Evolutionary conservation across 1,140 invertebrate species (phyloP), one percentile per base, ranked within the genome.

Genomic region (Vanessa atalanta): DNA sequence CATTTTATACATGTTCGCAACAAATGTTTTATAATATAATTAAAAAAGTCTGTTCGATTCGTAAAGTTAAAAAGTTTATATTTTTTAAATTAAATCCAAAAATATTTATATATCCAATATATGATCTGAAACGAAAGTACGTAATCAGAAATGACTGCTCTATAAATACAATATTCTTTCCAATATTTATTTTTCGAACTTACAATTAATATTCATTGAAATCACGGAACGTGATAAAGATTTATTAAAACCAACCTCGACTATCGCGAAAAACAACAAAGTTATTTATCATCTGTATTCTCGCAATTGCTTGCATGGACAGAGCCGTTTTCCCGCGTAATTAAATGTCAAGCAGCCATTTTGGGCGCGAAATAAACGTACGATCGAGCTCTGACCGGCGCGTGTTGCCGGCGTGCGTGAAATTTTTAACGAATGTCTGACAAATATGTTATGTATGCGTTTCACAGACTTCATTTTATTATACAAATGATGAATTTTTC

Each of bases 261-360:
- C 57, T 61, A 61, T n/a, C 13, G 64, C 20, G n/a, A 20, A 37
- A 75, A 75, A 57, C 50, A 72, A 72, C 61, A 66, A 71, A 23
- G 55, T 70, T 69, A 68, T 74, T 77, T 72, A 68, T 71, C 64
- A 63, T 68, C 60, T 65, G 57, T 71, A 55, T 55, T 47, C 66
- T 60, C 48, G 26, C 50, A 57, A 72, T 63, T 47, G 70, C 65
- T 16, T 61, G 60, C 53, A 51, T 43, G 69, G 69, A 77, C 72
- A 78, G 73, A 75, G 57, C 76, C 76, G 79, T 83, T 84, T 87
- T 81, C 76, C 79, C 80, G 79, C 80, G 82, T 86, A 89, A 89
- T 89, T 89, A 89, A 88, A 88, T 76, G 82, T 86, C 85, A 84
- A 79, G 72, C 83, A 63, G 72, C 75, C 83, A 83, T 86, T 87